phyloP scores from a whole-genome alignment of 2,888 invertebrate genomes.

The Erebia epiphron region DNA sequence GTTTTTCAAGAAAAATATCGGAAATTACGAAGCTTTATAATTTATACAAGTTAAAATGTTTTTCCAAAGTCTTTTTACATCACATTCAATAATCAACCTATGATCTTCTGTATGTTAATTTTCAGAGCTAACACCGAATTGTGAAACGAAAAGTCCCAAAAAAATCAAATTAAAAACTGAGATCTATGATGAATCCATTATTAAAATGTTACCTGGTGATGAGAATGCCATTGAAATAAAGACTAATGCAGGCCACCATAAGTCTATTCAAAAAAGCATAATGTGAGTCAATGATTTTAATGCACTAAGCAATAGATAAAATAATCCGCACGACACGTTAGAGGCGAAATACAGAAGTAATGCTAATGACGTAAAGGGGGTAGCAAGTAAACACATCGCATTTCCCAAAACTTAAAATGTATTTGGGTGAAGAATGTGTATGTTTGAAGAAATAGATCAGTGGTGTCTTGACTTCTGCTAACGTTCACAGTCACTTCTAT shows the following conservation, averaged over 20 bases:
- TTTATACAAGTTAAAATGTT: neutral
- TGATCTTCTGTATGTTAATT: conserved; percentile 28
- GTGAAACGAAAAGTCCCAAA: conserved; percentile 25
- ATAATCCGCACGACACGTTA: neutral
- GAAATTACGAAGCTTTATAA: neutral
- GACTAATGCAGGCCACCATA: conserved; percentile 49
- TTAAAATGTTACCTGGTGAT: conserved; percentile 71
- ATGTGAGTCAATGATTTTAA: conserved; percentile 57
- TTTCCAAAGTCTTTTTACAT: neutral
- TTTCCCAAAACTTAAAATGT: no score
- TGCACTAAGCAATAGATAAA: neutral
- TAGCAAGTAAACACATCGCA: no score
- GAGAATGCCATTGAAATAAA: conserved; percentile 55
- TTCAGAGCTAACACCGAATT: conserved; percentile 54
- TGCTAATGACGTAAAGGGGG: neutral
- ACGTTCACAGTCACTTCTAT: neutral
- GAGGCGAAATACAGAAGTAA: neutral
- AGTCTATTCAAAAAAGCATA: conserved; percentile 70
- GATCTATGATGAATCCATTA: conserved; percentile 60
- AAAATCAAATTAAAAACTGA: conserved; percentile 53
- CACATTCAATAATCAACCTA: neutral
- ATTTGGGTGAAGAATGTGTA: no score
- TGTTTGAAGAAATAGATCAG: no score
- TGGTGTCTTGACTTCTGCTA: neutral
- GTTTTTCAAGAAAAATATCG: neutral